phyloP scores from a whole-genome alignment of 92 coral and sea anemone species.

The Epizoanthus scotinus region DNA sequence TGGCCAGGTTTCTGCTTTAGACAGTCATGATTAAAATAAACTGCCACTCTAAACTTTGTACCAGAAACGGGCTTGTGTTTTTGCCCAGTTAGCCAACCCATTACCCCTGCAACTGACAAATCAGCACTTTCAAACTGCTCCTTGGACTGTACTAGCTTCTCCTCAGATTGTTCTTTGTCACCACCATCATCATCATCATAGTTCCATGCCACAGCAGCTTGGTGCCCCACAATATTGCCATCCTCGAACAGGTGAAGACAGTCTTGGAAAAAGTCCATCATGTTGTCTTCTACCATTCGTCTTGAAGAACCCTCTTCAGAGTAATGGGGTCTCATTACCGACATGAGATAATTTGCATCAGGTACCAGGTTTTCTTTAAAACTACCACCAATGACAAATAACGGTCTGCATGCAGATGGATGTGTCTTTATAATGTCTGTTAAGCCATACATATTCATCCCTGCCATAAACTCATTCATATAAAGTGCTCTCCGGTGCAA shows the following conservation, averaged over 20 bases:
- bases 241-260: conserved; percentile 49
- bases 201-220: conserved; percentile 49
- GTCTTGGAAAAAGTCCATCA: conserved; percentile 54
- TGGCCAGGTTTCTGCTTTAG: conserved; percentile 41
- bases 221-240: conserved; percentile 39
- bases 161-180: no score
- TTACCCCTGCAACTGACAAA: conserved; percentile 3
- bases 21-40: conserved; percentile 39
- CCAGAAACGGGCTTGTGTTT: conserved; percentile 37
- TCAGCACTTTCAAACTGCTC: conserved; percentile 39
- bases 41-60: no score
- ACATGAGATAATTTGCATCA: conserved; percentile 50
- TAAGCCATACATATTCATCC: conserved; percentile 28
- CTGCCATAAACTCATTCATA: conserved; percentile 35
- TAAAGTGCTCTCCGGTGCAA: conserved; percentile 28
- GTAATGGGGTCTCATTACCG: conserved; percentile 39
- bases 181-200: conserved; percentile 30
- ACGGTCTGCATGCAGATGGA: conserved; percentile 47
- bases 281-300: conserved; percentile 41
- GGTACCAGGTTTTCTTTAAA: conserved; percentile 41
- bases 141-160: conserved; percentile 28
- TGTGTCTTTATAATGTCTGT: conserved; percentile 38
- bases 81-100: conserved; percentile 36
- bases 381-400: conserved; percentile 44
- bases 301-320: conserved; percentile 48